A percentile compares a stretch with the other conserved stretches of the same genome.
Conservation (phyloP, 2,888 invertebrate genomes). For the Lepidocyrtoides sp. region DNA sequence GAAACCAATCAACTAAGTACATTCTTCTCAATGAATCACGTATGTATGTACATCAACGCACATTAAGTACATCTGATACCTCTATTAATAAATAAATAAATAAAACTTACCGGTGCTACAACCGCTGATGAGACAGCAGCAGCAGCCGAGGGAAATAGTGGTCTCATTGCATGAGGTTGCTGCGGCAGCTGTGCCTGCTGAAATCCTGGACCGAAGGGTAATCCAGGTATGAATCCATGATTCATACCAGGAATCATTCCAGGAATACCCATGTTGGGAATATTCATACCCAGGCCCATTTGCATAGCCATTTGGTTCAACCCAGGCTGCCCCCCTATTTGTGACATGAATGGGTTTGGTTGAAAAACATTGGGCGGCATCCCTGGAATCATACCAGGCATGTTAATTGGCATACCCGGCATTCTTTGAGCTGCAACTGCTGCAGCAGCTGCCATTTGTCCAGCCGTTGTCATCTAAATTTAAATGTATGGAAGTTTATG, state of each 20-base stretch:
- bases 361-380: conserved; percentile 71
- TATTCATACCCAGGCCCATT: conserved; percentile 83
- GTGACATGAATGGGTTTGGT: conserved; percentile 76
- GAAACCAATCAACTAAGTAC: not conserved
- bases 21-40: not conserved
- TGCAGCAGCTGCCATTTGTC: conserved; percentile 88
- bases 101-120: conserved; percentile 42
- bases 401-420: conserved; percentile 80
- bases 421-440: conserved; percentile 87
- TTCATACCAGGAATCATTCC: conserved; percentile 77
- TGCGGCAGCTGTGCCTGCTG: conserved; percentile 76
- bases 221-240: conserved; percentile 84
- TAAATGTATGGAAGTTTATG: not conserved
- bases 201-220: conserved; percentile 87
- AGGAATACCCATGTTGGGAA: conserved; percentile 78
- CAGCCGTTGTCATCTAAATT: conserved; percentile 68
- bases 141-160: conserved; percentile 90
- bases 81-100: not conserved
- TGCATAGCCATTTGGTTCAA: conserved; percentile 82
- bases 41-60: not conserved
- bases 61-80: too few relatives aligned
- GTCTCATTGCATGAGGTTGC: conserved; percentile 88
- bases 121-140: conserved; percentile 88
- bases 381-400: conserved; percentile 78
- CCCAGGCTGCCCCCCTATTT: conserved; percentile 60